Conservation (phyloP, 2,888 invertebrate species). For the Ophion ventricosus region DNA sequence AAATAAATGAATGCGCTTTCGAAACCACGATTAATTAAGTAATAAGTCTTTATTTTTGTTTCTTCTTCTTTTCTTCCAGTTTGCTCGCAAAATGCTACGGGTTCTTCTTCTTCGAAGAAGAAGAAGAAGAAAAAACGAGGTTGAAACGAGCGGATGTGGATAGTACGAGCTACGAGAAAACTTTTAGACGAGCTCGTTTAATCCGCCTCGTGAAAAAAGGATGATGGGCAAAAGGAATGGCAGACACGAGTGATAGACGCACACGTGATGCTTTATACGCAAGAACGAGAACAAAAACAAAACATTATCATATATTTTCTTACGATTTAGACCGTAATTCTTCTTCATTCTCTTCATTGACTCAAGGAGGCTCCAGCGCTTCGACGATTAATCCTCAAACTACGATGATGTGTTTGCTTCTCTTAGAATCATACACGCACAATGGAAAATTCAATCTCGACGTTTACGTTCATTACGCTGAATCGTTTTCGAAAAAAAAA, state of each 20-base stretch:
- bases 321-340: constrained; percentile 59
- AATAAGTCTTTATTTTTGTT: not conserved
- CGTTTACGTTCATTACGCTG: not conserved
- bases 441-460: not conserved
- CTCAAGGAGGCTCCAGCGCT: not conserved
- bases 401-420: not conserved
- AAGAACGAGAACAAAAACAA: constrained; percentile 33
- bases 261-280: constrained; percentile 49
- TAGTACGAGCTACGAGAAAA: constrained; percentile 1
- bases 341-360: constrained; percentile 10
- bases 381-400: not conserved
- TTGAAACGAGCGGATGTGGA: not conserved
- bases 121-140: constrained; percentile 11
- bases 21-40: not conserved
- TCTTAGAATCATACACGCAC: not conserved
- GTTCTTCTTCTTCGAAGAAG: constrained; percentile 25
- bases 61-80: constrained; percentile 6
- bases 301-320: constrained; percentile 65
- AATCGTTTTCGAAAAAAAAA: too few relatives aligned
- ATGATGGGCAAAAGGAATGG: not conserved
- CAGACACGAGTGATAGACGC: constrained; percentile 36
- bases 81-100: constrained; percentile 30
- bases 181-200: not conserved
- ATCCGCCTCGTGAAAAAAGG: constrained; percentile 6
- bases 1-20: not conserved